Evolutionary conservation across 2,113 vertebrate species (phyloP).

Genomic region (Phainopepla nitens): DNA sequence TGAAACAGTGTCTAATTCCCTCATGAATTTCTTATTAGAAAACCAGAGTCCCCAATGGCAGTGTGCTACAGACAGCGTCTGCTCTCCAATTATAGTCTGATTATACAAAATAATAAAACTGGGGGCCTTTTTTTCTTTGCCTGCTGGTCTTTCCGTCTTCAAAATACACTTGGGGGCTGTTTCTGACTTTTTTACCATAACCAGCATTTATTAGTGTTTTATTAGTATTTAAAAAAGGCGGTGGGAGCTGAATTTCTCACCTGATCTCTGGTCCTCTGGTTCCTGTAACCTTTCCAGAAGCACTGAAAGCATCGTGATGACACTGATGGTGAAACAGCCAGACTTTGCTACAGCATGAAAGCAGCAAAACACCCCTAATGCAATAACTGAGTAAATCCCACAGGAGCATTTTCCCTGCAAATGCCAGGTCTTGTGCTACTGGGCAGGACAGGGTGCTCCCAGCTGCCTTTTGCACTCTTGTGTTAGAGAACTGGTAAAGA

Average conservation of each 20-base stretch:
- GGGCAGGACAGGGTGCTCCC: neutral
- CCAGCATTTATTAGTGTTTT: slow-evolving; percentile 34
- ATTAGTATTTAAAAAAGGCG: slow-evolving; percentile 25
- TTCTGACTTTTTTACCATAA: neutral
- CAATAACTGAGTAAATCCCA: neutral
- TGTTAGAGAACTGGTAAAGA: neutral
- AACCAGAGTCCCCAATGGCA: neutral
- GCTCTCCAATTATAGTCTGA: slow-evolving; percentile 37
- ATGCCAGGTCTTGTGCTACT: neutral
- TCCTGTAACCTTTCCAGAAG: slow-evolving; percentile 11
- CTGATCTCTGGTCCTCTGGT: slow-evolving; percentile 11
- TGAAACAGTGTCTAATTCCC: neutral
- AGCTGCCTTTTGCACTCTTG: neutral
- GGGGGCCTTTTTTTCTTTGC: neutral
- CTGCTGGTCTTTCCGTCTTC: neutral
- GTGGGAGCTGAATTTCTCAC: neutral
- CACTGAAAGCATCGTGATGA: fast-evolving
- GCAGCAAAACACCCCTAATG: neutral
- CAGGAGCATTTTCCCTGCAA: neutral
- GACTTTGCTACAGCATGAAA: neutral
- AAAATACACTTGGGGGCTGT: neutral
- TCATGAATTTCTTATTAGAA: slow-evolving; percentile 33
- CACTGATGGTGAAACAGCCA: neutral
- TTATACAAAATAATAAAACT: slow-evolving; percentile 52
- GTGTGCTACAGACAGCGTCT: neutral